Evolutionary conservation across 2,113 vertebrate genomes (phyloP).

Genomic region (Strix aluco): DNA sequence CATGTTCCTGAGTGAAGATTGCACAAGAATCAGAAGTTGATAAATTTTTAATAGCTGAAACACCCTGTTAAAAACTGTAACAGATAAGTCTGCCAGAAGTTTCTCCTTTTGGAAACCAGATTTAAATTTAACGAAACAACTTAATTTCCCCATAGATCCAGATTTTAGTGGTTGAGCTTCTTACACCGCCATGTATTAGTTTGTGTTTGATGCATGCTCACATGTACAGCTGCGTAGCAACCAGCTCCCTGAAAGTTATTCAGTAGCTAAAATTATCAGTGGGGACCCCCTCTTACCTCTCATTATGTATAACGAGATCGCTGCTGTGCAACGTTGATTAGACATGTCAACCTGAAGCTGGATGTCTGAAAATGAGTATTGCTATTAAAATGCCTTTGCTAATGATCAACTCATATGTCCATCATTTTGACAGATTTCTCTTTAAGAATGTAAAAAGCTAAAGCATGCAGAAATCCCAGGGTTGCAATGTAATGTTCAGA

Average conservation of each 20-base stretch:
- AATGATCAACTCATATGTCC: constrained; percentile 22
- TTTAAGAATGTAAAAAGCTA: constrained; percentile 17
- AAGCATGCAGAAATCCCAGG: neutral
- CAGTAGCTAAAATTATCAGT: constrained; percentile 25
- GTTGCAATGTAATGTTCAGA: neutral
- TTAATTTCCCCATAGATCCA: neutral
- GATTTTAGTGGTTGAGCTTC: neutral
- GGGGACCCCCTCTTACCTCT: neutral
- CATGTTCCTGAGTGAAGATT: neutral
- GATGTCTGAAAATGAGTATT: constrained; percentile 22
- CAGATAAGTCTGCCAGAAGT: neutral
- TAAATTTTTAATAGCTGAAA: neutral
- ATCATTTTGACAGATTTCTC: constrained; percentile 58
- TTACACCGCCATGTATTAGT: neutral
- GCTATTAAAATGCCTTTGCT: constrained; percentile 58
- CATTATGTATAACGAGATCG: neutral
- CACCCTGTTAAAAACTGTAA: neutral
- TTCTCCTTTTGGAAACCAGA: neutral
- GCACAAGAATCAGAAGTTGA: neutral
- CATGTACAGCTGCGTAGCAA: neutral
- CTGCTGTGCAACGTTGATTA: constrained; percentile 52
- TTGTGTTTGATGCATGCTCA: neutral
- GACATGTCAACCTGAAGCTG: constrained; percentile 29
- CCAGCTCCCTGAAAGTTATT: neutral
- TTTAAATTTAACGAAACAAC: neutral